Conservation (phyloP, 2,113 vertebrate species). For the Axis porcinus region DNA sequence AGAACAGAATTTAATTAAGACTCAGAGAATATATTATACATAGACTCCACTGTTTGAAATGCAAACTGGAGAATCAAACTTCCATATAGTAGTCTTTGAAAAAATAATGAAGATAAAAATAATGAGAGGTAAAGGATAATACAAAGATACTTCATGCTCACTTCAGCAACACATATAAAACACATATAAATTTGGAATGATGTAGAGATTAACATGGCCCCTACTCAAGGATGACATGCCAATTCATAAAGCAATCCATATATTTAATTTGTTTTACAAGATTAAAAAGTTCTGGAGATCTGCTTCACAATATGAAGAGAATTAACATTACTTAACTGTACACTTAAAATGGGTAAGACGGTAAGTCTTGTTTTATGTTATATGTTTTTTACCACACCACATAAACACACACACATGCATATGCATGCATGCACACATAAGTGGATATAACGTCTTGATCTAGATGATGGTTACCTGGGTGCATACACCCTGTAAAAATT, state of each 20-base stretch:
- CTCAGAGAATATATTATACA: background rate
- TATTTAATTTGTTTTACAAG: slow-evolving; percentile 12
- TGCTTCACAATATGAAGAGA: background rate
- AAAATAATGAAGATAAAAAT: slow-evolving; percentile 1
- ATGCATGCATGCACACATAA: background rate
- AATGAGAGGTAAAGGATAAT: background rate
- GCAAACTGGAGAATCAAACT: slow-evolving; percentile 4
- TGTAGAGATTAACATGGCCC: background rate
- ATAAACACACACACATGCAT: background rate
- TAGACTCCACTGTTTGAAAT: background rate
- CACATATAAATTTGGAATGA: background rate
- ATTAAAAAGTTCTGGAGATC: background rate
- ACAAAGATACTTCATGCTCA: background rate
- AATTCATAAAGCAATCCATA: background rate
- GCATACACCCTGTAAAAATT: background rate
- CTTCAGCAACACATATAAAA: background rate
- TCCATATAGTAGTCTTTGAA: background rate
- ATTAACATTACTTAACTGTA: background rate
- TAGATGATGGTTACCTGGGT: background rate
- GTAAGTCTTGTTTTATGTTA: background rate
- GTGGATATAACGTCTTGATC: background rate
- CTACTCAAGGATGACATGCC: background rate
- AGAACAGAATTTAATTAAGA: background rate
- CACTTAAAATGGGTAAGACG: background rate
- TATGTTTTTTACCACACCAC: background rate